Evolutionary conservation across 2,797 vertebrate species (phyloP), one percentile per base, ranked within the genome.

Genomic region (Sebastes jordani): DNA sequence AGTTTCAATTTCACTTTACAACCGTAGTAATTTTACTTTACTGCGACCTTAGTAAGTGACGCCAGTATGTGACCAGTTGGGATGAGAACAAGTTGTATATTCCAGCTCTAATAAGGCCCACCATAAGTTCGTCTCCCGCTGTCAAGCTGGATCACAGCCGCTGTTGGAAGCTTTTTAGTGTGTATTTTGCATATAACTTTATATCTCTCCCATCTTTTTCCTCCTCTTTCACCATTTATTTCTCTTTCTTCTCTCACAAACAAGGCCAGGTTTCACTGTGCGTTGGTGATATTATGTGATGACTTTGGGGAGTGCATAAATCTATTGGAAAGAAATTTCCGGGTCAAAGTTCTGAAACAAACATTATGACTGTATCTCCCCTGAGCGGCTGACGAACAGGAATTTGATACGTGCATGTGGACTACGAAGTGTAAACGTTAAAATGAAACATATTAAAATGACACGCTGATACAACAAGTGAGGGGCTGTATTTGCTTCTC

Each of bases 61-160:
- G 16, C 42, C 42, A 18, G 16, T 46, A 46, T 18, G 42, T 7
- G 42, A 1, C 42, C 0, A 46, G 42, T 46, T 18, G 42, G 42
- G 42, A 46, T 18, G 42, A 20, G 42, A 46, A 46, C 16, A 18
- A 18, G 16, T 46, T 63, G 14, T 81, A 6, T 68, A 29, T 75
- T 77, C 52, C 58, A 38, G 52, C 61, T 29, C 71, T 58, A 70
- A 75, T 56, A 69, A 72, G 25, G 25, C 61, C 55, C 62, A 36
- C 46, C 36, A 77, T 68, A 32, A 60, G 55, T 25, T 77, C n/a
- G 29, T 72, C 42, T 69, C n/a, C 68, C 60, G 67, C 66, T 10
- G n/a, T 63, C 27, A 49, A 59, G 68, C 62, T 82, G 71, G 56
- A 80, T 66, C 25, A 38, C 23, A 70, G 36, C 73, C 46, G 60